Evolutionary conservation across 37 sponge, comb jelly and placozoan genomes (phyloP).

Genomic region (Haliclona indistincta): DNA sequence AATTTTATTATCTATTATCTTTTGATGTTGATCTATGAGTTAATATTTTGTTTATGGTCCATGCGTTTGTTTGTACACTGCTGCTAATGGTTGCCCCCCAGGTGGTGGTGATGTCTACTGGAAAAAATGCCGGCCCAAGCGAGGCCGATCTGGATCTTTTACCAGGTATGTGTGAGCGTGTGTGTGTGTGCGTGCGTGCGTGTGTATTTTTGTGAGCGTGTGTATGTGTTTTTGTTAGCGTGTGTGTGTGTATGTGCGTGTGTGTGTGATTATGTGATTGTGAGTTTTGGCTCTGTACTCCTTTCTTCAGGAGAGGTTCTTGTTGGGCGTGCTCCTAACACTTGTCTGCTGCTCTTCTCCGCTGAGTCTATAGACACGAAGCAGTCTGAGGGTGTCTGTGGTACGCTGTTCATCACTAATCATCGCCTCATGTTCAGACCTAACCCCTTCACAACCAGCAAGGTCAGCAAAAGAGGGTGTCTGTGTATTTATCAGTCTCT

Average conservation of each 20-base stretch:
- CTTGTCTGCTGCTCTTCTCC: conserved; percentile 37
- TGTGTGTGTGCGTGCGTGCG: background rate
- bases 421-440: no score
- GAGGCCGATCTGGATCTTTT: background rate
- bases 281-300: background rate
- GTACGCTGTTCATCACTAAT: no score
- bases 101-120: no score
- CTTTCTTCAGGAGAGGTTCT: conserved; percentile 36
- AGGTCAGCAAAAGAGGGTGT: background rate
- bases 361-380: no score
- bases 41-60: no score
- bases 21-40: no score
- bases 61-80: no score
- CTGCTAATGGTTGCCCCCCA: no score
- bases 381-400: no score
- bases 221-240: conserved; percentile 27
- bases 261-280: conserved; percentile 14
- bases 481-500: background rate
- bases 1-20: no score
- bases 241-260: conserved; percentile 33
- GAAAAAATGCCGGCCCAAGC: no score
- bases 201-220: conserved; percentile 24
- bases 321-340: conserved; percentile 31
- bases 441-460: no score
- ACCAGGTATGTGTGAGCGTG: background rate